Conservation (phyloP, 2,888 invertebrate species). For the Sarcophaga caerulescens region DNA sequence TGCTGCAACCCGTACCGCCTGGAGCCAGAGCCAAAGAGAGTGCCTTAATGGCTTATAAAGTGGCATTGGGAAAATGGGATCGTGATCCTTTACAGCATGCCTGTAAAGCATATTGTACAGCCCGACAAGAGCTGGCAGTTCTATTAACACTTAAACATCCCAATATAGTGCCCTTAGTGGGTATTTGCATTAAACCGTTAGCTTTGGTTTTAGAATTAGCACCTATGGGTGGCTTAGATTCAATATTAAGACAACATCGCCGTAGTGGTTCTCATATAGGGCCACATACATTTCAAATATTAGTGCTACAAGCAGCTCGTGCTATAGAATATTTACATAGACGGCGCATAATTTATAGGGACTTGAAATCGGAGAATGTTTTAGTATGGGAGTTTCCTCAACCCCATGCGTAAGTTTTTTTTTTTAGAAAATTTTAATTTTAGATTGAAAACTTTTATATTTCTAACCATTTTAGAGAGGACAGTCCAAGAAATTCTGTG, state of each 20-base stretch:
- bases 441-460: not conserved
- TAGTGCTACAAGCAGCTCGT: slow-evolving; percentile 94
- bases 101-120: slow-evolving; percentile 97
- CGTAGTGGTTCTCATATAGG: slow-evolving; percentile 92
- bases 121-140: slow-evolving; percentile 96
- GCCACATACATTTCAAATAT: slow-evolving; percentile 90
- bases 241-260: slow-evolving; percentile 91
- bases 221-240: slow-evolving; percentile 93
- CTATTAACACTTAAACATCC: slow-evolving; percentile 92
- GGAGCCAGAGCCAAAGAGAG: slow-evolving; percentile 82
- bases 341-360: slow-evolving; percentile 92
- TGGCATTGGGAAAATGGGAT: slow-evolving; percentile 94
- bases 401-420: slow-evolving; percentile 82
- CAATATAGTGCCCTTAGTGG: slow-evolving; percentile 95
- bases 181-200: slow-evolving; percentile 93
- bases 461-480: slow-evolving; percentile 79
- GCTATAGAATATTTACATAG: slow-evolving; percentile 98
- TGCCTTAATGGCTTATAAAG: slow-evolving; percentile 82
- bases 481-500: slow-evolving; percentile 86
- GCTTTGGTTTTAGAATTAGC: slow-evolving; percentile 95
- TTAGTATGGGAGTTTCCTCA: slow-evolving; percentile 98
- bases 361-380: slow-evolving; percentile 95
- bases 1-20: slow-evolving; percentile 96
- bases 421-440: not conserved
- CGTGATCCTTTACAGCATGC: slow-evolving; percentile 95